Base-by-base conservation (phyloP, 2,888 invertebrate genomes). In the Agonopterix alstromeriana region DNA sequence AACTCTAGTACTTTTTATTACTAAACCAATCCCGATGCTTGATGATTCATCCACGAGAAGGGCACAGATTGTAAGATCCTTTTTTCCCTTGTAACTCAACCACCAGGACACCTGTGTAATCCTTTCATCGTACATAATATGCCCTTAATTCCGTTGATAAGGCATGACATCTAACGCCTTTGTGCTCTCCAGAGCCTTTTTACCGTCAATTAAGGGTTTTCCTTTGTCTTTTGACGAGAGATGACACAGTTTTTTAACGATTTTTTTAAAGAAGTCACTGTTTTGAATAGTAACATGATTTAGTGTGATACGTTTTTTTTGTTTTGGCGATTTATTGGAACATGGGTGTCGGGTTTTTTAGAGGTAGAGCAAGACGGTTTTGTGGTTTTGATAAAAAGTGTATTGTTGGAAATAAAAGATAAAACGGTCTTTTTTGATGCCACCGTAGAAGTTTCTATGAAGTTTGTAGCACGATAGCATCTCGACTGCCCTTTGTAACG, bases 71-170 rank as follows among this genome's bases (percentile, higher is more conserved):
- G 27, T 27, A 27, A 27, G 27, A 27, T 27, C 27, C 27, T 27
- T 42, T 70, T 73, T 77, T 73, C 65, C 56, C 53, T 53, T 53
- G 65, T 60, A 69, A 68, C 63, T 53, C 61, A 49, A 56, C 50
- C n/a, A 38, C n/a, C 10, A 10, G 38, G 59, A 80, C 88, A 88
- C 87, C 87, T 88, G 87, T 88, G 85, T 86, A 86, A 87, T 79
- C 87, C 84, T 83, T 86, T 85, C 85, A 84, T 69, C 77, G 67
- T 61, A 67, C 63, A 88, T 87, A 87, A 87, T 88, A 79, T 83
- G 73, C 71, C 80, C 80, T 84, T 87, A 88, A 88, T 88, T 82
- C 82, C 66, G 73, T 80, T 87, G 87, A 87, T 87, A 85, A 72
- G 75, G 80, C 86, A 77, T 86, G 88, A 86, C 88, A 84, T 80